Evolutionary conservation across 2,797 vertebrate species (phyloP).

Genomic region (Gambelia wislizenii): DNA sequence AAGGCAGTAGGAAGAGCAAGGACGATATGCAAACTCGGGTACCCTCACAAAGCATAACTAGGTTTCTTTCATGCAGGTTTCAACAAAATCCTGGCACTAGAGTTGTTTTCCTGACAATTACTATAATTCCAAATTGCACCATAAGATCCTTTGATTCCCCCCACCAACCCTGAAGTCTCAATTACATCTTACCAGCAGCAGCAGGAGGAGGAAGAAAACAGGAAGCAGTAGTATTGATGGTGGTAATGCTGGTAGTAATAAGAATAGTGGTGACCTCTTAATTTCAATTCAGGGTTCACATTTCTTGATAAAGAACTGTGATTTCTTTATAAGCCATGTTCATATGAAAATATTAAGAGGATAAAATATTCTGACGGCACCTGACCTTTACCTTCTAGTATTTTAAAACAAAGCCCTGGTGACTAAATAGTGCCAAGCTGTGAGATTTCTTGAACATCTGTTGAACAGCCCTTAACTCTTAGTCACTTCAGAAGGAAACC

Average conservation of each 20-base stretch:
- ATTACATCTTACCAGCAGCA: too few relatives aligned
- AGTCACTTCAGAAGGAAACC: constrained; percentile 29
- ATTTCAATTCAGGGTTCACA: not conserved
- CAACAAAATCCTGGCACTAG: not conserved
- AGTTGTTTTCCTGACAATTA: not conserved
- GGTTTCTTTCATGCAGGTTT: not conserved
- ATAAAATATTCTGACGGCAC: constrained; percentile 40
- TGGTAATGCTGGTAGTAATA: too few relatives aligned
- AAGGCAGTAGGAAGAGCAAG: not conserved
- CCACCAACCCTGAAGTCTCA: too few relatives aligned
- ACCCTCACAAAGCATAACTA: not conserved
- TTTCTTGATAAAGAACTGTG: not conserved
- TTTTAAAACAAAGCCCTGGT: constrained; percentile 31
- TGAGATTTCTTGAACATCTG: constrained; percentile 52
- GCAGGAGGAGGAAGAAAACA: too few relatives aligned
- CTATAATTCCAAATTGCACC: not conserved
- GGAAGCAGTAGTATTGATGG: too few relatives aligned
- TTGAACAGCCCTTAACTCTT: constrained; percentile 30
- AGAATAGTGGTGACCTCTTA: not conserved
- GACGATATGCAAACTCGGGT: not conserved
- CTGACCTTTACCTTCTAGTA: constrained; percentile 22
- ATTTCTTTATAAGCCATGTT: not conserved
- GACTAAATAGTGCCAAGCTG: constrained; percentile 34
- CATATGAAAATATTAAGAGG: constrained; percentile 46
- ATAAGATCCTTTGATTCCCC: not conserved